phyloP scores from a whole-genome alignment of 1,140 invertebrate genomes.

The Drosophila sturtevanti region DNA sequence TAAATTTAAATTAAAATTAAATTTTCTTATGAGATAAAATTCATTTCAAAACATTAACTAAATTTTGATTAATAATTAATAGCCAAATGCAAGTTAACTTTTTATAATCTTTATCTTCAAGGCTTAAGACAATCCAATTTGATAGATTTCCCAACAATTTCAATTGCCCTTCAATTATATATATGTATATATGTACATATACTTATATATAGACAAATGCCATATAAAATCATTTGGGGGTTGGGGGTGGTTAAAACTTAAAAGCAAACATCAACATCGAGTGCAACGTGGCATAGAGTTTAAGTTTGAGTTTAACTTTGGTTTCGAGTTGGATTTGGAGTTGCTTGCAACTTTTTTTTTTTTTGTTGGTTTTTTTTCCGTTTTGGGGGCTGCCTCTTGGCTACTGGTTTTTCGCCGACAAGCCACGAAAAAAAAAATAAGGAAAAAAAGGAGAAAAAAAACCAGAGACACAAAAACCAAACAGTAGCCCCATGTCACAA shows the following conservation, averaged over 20 bases:
- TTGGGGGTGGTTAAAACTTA: conserved; percentile 13
- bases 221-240: too few species aligned
- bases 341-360: conserved; percentile 44
- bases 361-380: conserved; percentile 45
- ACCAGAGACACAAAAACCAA: conserved; percentile 47
- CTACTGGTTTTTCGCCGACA: conserved; percentile 72
- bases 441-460: conserved; percentile 29
- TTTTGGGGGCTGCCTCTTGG: conserved; percentile 56
- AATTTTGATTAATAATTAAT: too few species aligned
- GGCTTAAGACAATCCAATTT: too few species aligned
- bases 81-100: too few species aligned
- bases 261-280: conserved; percentile 63
- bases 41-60: too few species aligned
- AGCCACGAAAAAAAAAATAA: conserved; percentile 45
- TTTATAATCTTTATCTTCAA: too few species aligned
- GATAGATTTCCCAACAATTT: too few species aligned
- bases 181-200: too few species aligned
- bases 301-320: not conserved
- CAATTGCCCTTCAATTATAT: too few species aligned
- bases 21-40: too few species aligned
- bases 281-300: conserved; percentile 65
- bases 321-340: conserved; percentile 14
- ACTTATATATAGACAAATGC: too few species aligned
- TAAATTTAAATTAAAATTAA: too few species aligned
- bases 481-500: conserved; percentile 69